These are phyloP conservation scores for Dipus sagitta DNA, from an alignment of 2,797 vertebrate species.

Conservation along the genomic window DNA sequence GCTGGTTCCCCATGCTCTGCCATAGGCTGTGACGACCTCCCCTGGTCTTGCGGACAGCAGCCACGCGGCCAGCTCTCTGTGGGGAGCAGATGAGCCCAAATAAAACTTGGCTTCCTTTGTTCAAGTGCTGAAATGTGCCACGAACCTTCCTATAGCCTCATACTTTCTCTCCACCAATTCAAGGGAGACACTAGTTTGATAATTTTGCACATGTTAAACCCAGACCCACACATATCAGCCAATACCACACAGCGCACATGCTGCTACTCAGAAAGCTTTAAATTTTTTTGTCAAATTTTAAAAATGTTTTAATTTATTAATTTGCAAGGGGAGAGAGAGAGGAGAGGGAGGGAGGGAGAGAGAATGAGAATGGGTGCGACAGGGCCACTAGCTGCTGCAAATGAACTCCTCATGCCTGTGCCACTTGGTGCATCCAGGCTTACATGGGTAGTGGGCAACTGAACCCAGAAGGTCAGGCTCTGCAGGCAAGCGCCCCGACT, in stretches of 20 bases:
- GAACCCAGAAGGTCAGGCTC: too few species aligned
- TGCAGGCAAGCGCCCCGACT: too few species aligned
- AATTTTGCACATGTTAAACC: constrained; percentile 4
- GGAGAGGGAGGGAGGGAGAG: too few species aligned
- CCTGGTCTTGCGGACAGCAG: constrained; percentile 19
- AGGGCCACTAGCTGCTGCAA: too few species aligned
- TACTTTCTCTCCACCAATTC: background rate
- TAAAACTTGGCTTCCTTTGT: background rate
- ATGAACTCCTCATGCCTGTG: too few species aligned
- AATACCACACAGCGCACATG: background rate
- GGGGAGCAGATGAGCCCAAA: background rate
- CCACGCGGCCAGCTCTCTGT: background rate
- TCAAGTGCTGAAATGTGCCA: background rate
- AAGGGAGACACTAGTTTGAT: background rate
- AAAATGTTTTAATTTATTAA: too few species aligned
- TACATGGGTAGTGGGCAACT: too few species aligned
- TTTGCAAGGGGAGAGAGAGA: too few species aligned
- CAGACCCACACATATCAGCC: background rate
- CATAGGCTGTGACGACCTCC: background rate
- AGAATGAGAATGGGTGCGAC: too few species aligned
- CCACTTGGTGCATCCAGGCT: too few species aligned
- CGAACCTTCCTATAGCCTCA: background rate
- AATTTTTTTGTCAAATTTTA: too few species aligned
- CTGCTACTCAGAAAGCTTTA: background rate
- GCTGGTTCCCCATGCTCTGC: background rate